phyloP scores from a whole-genome alignment of 2,888 invertebrate species.

The Branchinecta sandiegonensis region DNA sequence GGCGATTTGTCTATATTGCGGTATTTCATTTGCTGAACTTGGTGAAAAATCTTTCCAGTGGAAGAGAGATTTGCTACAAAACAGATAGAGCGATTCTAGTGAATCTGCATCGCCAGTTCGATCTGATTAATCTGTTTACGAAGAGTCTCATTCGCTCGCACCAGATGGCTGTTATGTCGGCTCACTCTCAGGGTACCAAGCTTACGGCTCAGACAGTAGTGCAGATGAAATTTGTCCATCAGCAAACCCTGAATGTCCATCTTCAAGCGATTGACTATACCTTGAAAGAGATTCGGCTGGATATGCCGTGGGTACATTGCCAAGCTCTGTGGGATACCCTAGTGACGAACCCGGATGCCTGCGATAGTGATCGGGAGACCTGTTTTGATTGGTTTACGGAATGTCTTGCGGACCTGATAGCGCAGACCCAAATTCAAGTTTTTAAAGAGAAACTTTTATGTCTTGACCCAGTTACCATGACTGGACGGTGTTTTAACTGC shows the following conservation, averaged over 20 bases:
- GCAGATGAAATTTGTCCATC: conserved; percentile 23
- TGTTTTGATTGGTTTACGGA: conserved; percentile 39
- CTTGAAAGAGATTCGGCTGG: conserved; percentile 37
- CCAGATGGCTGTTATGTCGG: conserved; percentile 6
- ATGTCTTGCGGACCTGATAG: conserved; percentile 36
- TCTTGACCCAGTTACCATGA: conserved; percentile 35
- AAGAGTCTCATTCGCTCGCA: background rate
- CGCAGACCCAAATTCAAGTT: conserved; percentile 36
- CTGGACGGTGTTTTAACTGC: conserved; percentile 35
- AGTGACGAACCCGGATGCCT: conserved; percentile 35
- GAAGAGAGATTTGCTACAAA: conserved; percentile 32
- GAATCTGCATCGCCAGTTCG: background rate
- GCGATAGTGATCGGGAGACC: conserved; percentile 36
- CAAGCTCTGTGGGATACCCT: conserved; percentile 38
- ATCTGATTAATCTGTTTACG: background rate
- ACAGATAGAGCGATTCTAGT: conserved; percentile 34
- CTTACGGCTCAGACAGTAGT: conserved; percentile 3
- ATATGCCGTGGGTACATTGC: conserved; percentile 36
- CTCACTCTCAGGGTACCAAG: background rate
- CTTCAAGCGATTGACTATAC: conserved; percentile 38
- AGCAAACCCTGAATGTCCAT: conserved; percentile 36
- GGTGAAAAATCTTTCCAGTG: conserved; percentile 35
- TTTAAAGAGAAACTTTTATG: conserved; percentile 38
- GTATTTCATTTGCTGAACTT: conserved; percentile 34
- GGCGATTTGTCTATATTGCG: conserved; percentile 33